Evolutionary conservation across 1,140 invertebrate species (phyloP).

Genomic region (Bombus polaris): DNA sequence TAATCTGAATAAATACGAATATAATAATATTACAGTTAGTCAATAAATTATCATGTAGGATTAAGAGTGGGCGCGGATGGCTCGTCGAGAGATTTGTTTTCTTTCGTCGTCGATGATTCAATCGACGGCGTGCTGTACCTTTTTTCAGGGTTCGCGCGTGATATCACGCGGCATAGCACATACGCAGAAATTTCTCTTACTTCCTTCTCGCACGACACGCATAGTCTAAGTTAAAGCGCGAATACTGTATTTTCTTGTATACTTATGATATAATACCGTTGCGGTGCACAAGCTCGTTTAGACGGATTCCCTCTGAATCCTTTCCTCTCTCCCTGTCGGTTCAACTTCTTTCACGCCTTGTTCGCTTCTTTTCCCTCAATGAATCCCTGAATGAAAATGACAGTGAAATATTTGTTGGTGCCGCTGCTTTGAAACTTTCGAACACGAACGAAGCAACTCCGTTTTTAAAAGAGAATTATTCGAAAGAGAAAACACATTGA

Average conservation of each 20-base stretch:
- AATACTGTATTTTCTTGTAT: slow-evolving; percentile 57
- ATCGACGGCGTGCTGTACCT: slow-evolving; percentile 19
- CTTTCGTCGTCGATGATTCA: slow-evolving; percentile 1
- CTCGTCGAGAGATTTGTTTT: slow-evolving; percentile 34
- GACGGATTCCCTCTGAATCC: slow-evolving; percentile 42
- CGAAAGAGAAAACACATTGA: not conserved
- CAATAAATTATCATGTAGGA: slow-evolving; percentile 78
- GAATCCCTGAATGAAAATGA: not conserved
- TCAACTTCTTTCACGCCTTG: not conserved
- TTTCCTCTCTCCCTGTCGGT: not conserved
- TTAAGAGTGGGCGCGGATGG: slow-evolving; percentile 44
- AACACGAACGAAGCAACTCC: not conserved
- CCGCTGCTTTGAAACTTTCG: not conserved
- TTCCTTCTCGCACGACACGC: slow-evolving; percentile 33
- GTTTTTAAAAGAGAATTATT: not conserved
- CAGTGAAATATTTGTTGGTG: not conserved
- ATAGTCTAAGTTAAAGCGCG: slow-evolving; percentile 51
- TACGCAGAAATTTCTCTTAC: slow-evolving; percentile 6
- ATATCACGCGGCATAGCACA: slow-evolving; percentile 7
- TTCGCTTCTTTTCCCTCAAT: not conserved
- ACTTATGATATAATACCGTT: slow-evolving; percentile 49
- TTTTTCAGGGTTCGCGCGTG: slow-evolving; percentile 5
- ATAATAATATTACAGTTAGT: slow-evolving; percentile 78
- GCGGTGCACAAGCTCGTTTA: slow-evolving; percentile 57
- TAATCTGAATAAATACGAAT: slow-evolving; percentile 82